A percentile compares a stretch with the other conserved stretches of the same genome.
Evolutionary conservation across 2,113 vertebrate species (phyloP).

Genomic region (Apteryx mantelli): DNA sequence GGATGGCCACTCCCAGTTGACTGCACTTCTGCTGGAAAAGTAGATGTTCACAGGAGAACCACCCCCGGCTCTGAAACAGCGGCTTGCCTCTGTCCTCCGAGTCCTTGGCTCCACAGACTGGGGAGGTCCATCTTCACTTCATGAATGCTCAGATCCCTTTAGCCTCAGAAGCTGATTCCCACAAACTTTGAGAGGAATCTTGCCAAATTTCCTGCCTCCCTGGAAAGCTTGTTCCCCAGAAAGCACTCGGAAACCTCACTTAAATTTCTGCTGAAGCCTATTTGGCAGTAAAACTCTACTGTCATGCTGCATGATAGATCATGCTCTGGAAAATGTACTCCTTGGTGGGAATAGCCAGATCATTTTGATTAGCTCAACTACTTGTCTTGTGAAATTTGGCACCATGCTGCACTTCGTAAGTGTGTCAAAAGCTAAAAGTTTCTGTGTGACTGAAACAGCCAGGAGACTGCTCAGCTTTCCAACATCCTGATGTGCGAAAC

Average conservation of each 20-base stretch:
- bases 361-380: background rate
- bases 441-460: background rate
- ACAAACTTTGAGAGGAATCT: background rate
- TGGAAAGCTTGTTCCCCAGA: background rate
- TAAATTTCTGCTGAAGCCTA: background rate
- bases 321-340: background rate
- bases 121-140: background rate
- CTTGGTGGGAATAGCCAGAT: conserved; percentile 9
- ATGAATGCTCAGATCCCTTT: background rate
- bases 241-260: background rate
- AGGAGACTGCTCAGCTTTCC: background rate
- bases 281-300: conserved; percentile 5
- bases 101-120: background rate
- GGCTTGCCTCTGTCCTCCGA: background rate
- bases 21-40: background rate
- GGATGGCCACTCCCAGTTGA: background rate
- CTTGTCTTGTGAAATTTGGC: conserved; percentile 3
- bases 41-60: background rate
- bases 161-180: background rate
- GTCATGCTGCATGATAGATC: background rate
- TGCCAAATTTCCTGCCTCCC: background rate
- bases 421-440: background rate
- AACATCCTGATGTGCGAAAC: background rate
- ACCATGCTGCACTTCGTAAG: fast-evolving
- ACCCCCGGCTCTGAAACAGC: background rate